phyloP scores from a whole-genome alignment of 2,888 invertebrate genomes.

The Dicranocentrus wangi region DNA sequence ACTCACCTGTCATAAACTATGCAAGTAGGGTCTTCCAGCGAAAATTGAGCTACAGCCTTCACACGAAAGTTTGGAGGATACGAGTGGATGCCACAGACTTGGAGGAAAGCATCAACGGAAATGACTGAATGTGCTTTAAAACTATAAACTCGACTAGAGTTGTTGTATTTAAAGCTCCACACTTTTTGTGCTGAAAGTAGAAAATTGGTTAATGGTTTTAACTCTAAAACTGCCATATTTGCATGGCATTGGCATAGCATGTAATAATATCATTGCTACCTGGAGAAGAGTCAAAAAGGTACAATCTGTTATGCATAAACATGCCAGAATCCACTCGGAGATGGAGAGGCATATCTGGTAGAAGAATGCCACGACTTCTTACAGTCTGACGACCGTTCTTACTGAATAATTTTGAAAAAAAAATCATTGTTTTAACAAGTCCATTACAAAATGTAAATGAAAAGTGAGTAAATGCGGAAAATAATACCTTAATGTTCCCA shows the following conservation, averaged over 20 bases:
- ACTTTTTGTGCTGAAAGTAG: constrained; percentile 60
- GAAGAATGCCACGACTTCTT: constrained; percentile 43
- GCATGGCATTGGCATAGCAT: background rate
- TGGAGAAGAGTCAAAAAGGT: constrained; percentile 62
- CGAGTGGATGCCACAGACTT: constrained; percentile 53
- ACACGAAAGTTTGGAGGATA: constrained; percentile 23
- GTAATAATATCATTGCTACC: constrained; percentile 20
- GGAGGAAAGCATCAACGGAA: constrained; percentile 51
- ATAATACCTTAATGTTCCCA: constrained; percentile 65
- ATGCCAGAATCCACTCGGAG: constrained; percentile 58
- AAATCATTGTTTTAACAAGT: background rate
- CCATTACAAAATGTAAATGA: no score
- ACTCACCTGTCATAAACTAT: constrained; percentile 64
- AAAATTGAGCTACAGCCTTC: constrained; percentile 63
- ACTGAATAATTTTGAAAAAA: constrained; percentile 15
- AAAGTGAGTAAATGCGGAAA: no score
- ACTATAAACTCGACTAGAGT: constrained; percentile 25
- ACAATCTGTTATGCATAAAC: constrained; percentile 57
- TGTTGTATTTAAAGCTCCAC: constrained; percentile 57
- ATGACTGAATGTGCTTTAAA: constrained; percentile 28
- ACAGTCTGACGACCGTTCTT: constrained; percentile 51
- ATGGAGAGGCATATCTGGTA: constrained; percentile 57
- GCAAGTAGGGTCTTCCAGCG: constrained; percentile 46
- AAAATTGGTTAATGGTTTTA: background rate
- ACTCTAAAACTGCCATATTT: background rate